These are phyloP conservation scores for Acyrthosiphon pisum DNA, from an alignment of 1,140 invertebrate species.

Conservation along the genomic window DNA sequence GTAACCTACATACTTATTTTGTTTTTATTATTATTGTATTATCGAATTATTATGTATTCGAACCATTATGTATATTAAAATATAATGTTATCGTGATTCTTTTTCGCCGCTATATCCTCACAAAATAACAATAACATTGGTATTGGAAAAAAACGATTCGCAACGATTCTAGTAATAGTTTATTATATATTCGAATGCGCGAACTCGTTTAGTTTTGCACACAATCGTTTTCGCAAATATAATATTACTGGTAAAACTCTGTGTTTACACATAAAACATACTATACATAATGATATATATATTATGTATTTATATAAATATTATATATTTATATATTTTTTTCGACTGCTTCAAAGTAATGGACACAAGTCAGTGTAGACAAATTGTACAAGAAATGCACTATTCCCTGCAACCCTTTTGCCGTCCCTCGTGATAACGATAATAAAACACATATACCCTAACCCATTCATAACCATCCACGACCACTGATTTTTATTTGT, in stretches of 20 bases:
- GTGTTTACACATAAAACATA: background rate
- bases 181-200: background rate
- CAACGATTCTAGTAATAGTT: background rate
- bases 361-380: background rate
- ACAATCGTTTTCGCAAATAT: background rate
- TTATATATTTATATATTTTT: no score
- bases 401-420: background rate
- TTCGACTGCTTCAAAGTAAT: background rate
- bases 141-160: background rate
- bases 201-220: background rate
- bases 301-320: no score
- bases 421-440: background rate
- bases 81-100: background rate
- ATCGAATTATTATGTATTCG: constrained; percentile 9
- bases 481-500: background rate
- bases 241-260: background rate
- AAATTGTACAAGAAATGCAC: background rate
- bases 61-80: background rate
- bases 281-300: background rate
- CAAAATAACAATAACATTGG: background rate
- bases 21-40: constrained; percentile 14
- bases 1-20: background rate
- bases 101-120: background rate
- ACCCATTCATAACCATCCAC: background rate
- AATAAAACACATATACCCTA: background rate